Percentiles rank a stretch among this genome's conserved stretches.
Evolutionary conservation across 2,888 invertebrate genomes (phyloP).

Genomic region (Lasioglossum villosulum): DNA sequence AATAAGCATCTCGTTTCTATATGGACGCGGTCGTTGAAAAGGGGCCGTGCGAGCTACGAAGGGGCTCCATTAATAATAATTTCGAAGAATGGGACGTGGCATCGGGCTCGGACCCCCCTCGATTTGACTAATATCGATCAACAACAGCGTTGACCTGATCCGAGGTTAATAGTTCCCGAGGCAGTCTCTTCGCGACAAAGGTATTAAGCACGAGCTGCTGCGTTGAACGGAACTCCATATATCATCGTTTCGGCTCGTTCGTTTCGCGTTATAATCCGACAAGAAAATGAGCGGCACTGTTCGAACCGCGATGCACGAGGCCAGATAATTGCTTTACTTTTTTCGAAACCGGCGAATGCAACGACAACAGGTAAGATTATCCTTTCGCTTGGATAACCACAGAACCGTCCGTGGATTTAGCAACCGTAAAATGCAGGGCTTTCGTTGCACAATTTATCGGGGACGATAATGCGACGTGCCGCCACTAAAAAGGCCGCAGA

Average conservation of each 20-base stretch:
- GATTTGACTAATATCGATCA: conserved; percentile 35
- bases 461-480: conserved; percentile 32
- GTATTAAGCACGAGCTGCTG: conserved; percentile 23
- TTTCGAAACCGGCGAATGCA: neutral
- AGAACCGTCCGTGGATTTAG: neutral
- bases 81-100: conserved; percentile 4
- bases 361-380: conserved; percentile 38
- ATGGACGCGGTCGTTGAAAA: neutral
- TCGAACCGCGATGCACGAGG: conserved; percentile 9
- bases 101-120: neutral
- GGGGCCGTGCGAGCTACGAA: neutral
- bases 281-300: neutral
- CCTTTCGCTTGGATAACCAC: conserved; percentile 21
- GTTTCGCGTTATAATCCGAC: conserved; percentile 35
- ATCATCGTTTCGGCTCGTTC: conserved; percentile 39
- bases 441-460: conserved; percentile 22
- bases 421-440: neutral
- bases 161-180: conserved; percentile 47
- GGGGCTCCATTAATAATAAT: conserved; percentile 37
- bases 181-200: conserved; percentile 38
- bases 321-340: conserved; percentile 25
- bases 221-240: conserved; percentile 37
- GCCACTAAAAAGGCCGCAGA: neutral
- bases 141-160: conserved; percentile 15
- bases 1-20: conserved; percentile 20